Percentiles rank a stretch among this genome's conserved stretches.
These are phyloP conservation scores for Cyrtorhinus lividipennis DNA, from an alignment of 1,140 invertebrate species.

Conservation along the genomic window DNA sequence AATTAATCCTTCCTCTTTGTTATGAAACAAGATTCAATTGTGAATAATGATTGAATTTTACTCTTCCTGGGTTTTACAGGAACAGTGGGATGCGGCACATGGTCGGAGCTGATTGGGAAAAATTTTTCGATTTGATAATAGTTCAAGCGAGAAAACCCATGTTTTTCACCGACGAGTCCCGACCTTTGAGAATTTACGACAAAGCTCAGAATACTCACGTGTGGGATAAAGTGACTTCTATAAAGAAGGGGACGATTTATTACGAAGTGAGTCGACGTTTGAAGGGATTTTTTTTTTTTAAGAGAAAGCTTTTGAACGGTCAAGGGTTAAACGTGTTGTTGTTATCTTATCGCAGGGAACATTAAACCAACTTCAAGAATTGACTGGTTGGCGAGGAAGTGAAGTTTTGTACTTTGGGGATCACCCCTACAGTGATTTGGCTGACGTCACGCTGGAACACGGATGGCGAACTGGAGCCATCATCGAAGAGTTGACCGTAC, in stretches of 20 bases:
- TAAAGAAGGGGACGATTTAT: slow-evolving; percentile 83
- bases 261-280: slow-evolving; percentile 46
- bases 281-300: not conserved
- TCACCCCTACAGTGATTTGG: slow-evolving; percentile 93
- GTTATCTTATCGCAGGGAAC: slow-evolving; percentile 56
- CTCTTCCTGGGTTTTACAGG: slow-evolving; percentile 46
- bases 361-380: slow-evolving; percentile 72
- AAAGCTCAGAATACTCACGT: slow-evolving; percentile 60
- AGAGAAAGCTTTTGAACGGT: not conserved
- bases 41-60: no score
- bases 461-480: slow-evolving; percentile 98
- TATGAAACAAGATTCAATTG: no score
- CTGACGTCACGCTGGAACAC: slow-evolving; percentile 88
- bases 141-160: slow-evolving; percentile 89
- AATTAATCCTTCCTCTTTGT: no score
- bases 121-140: slow-evolving; percentile 88
- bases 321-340: not conserved
- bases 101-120: slow-evolving; percentile 75
- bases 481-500: slow-evolving; percentile 79
- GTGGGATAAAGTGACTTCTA: slow-evolving; percentile 76
- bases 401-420: slow-evolving; percentile 94
- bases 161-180: slow-evolving; percentile 84
- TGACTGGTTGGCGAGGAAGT: slow-evolving; percentile 84
- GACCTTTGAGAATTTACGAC: slow-evolving; percentile 81
- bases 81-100: slow-evolving; percentile 83